Evolutionary conservation across 2,888 invertebrate species (phyloP).

Genomic region (Cancer borealis): DNA sequence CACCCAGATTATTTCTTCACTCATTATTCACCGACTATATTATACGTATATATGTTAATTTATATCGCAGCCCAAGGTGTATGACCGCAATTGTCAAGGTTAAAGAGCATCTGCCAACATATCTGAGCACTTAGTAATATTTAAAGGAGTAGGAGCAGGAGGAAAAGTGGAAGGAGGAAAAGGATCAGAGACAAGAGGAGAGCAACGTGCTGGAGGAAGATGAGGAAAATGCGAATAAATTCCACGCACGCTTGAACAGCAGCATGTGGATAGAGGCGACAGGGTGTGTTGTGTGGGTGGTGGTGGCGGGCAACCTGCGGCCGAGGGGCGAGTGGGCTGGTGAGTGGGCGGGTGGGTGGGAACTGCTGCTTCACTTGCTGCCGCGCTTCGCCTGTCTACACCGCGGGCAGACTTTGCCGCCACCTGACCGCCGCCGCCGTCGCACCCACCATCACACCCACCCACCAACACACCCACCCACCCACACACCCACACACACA

Average conservation of each 20-base stretch:
- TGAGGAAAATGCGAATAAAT: too few species aligned
- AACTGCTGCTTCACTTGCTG: neutral
- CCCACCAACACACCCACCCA: neutral
- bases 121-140: neutral
- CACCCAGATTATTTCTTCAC: neutral
- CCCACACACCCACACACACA: neutral
- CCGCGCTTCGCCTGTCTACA: neutral
- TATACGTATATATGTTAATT: neutral
- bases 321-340: neutral
- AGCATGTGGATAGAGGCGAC: neutral
- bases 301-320: neutral
- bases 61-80: neutral
- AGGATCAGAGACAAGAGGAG: neutral
- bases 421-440: constrained; percentile 32
- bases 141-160: neutral
- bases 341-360: constrained; percentile 26
- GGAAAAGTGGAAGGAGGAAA: neutral
- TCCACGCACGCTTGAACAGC: neutral
- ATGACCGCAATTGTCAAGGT: neutral
- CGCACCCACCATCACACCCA: neutral
- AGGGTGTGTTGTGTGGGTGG: constrained; percentile 35
- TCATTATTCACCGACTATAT: neutral
- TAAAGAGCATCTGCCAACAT: neutral
- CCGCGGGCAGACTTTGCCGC: neutral
- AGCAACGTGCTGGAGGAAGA: neutral